Conservation (phyloP, 2,888 invertebrate species). For the Drosophila mulleri region DNA sequence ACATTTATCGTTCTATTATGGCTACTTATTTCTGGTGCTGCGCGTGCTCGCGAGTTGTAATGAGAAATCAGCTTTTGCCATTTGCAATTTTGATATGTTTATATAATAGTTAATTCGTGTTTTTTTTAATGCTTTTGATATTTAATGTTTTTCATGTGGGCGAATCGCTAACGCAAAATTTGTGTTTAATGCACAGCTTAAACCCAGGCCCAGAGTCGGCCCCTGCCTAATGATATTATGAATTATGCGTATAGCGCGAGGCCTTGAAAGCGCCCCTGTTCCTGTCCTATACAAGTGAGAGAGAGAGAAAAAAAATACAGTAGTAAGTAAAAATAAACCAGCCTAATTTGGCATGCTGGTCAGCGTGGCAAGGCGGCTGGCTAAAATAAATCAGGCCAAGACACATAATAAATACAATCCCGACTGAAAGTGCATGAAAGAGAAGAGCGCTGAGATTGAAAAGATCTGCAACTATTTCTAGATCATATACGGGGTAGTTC, state of each 20-base stretch:
- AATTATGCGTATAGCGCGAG: constrained; percentile 61
- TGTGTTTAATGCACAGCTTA: constrained; percentile 11
- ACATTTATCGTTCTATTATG: neutral
- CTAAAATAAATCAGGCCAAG: constrained; percentile 46
- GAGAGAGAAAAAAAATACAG: neutral
- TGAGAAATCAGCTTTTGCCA: constrained; percentile 63
- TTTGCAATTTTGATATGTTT: constrained; percentile 55
- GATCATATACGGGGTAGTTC: neutral
- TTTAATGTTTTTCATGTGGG: constrained; percentile 64
- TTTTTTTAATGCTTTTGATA: constrained; percentile 23
- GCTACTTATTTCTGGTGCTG: constrained; percentile 23
- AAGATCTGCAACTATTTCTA: neutral
- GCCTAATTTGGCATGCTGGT: constrained; percentile 70
- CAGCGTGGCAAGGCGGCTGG: constrained; percentile 24
- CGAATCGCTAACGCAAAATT: constrained; percentile 36
- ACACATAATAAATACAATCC: constrained; percentile 49
- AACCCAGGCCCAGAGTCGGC: neutral
- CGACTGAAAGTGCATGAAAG: constrained; percentile 15
- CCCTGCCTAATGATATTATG: constrained; percentile 71
- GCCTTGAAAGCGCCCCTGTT: constrained; percentile 55
- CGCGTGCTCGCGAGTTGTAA: constrained; percentile 55
- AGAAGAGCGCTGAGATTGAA: neutral
- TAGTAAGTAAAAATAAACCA: constrained; percentile 25
- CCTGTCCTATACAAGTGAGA: constrained; percentile 25
- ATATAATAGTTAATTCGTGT: constrained; percentile 60